These are phyloP conservation scores for Danaus melanippus DNA, from an alignment of 1,140 invertebrate species.

Conservation along the genomic window DNA sequence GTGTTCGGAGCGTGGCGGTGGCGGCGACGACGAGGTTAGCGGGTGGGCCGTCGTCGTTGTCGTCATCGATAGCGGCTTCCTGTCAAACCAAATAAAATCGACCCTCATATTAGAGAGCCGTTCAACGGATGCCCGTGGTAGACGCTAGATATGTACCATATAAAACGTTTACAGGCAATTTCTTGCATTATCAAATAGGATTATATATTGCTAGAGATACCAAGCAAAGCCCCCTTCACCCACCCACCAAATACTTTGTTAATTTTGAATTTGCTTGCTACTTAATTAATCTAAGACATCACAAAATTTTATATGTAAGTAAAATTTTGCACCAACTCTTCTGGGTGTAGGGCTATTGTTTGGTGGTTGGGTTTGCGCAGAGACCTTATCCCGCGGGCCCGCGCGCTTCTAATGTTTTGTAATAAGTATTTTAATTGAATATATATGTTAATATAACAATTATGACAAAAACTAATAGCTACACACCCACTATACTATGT, in stretches of 20 bases:
- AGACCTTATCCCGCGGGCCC: conserved; percentile 60
- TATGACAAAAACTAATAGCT: conserved; percentile 12
- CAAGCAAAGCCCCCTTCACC: conserved; percentile 74
- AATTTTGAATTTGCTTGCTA: conserved; percentile 34
- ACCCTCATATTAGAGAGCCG: conserved; percentile 48
- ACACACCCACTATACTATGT: conserved; percentile 14
- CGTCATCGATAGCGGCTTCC: conserved; percentile 71
- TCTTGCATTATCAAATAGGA: conserved; percentile 8
- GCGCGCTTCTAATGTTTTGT: conserved; percentile 37
- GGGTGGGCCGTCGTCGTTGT: conserved; percentile 70
- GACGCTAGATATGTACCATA: conserved; percentile 1
- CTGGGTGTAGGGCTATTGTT: conserved; percentile 71
- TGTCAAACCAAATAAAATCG: conserved; percentile 36
- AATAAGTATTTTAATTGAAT: conserved; percentile 8
- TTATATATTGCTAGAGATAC: conserved; percentile 59
- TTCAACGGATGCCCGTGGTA: conserved; percentile 8
- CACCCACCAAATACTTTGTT: conserved; percentile 67
- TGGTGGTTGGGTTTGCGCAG: conserved; percentile 70
- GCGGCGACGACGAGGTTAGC: conserved; percentile 66
- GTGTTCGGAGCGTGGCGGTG: conserved; percentile 66
- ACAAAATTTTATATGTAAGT: conserved; percentile 8
- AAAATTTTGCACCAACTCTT: conserved; percentile 32
- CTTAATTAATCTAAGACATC: conserved; percentile 11
- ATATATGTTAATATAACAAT: conserved; percentile 24
- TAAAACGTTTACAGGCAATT: too few relatives aligned